Percentiles rank a stretch among this genome's conserved stretches.
Conservation (phyloP, 2,113 vertebrate species). For the Psittacula cyanocephala region DNA sequence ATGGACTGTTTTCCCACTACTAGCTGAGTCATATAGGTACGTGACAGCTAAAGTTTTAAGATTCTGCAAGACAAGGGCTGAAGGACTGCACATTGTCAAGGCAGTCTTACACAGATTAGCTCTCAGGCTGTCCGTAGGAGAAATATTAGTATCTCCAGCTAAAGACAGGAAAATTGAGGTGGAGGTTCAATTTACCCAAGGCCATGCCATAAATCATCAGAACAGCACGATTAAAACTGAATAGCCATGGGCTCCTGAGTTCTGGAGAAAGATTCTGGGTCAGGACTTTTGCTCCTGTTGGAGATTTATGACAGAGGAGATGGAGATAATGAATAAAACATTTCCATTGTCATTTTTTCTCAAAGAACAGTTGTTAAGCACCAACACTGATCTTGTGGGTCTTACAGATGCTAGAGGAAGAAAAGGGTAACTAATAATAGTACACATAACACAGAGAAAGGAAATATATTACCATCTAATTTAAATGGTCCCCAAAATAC, state of each 20-base stretch:
- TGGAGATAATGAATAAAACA: conserved; percentile 34
- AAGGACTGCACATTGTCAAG: conserved; percentile 25
- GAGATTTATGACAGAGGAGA: conserved; percentile 36
- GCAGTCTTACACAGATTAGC: not conserved
- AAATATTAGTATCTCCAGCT: conserved; percentile 2
- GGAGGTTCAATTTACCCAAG: conserved; percentile 19
- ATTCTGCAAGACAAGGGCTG: not conserved
- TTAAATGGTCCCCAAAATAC: not conserved
- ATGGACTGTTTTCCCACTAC: not conserved
- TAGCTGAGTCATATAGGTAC: not conserved
- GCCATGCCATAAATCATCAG: conserved; percentile 15
- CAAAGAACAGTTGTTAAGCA: not conserved
- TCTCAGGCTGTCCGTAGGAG: not conserved
- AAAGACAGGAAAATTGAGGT: conserved; percentile 10
- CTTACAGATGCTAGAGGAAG: not conserved
- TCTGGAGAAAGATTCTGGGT: conserved; percentile 7
- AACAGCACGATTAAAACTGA: not conserved
- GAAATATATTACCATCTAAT: not conserved
- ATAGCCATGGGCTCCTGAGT: not conserved
- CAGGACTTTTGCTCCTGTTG: conserved; percentile 2
- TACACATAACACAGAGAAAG: not conserved
- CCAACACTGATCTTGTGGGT: not conserved
- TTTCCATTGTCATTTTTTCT: not conserved
- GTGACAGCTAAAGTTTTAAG: not conserved
- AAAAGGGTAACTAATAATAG: conserved; percentile 19